Evolutionary conservation across 1,140 invertebrate genomes (phyloP).

Genomic region (Belonocnema kinseyi): DNA sequence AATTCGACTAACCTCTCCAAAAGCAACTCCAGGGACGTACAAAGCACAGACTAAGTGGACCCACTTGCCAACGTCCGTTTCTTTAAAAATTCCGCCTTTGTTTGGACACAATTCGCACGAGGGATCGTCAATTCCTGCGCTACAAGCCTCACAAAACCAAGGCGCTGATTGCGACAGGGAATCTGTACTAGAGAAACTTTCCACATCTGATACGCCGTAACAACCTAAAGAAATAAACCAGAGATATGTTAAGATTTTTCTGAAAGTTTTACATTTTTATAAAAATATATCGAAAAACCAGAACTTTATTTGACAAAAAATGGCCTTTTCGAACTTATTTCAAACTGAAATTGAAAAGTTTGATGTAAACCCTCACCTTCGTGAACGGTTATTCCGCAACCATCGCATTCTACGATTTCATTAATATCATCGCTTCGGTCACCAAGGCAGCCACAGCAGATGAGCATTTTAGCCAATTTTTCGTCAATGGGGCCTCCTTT

Average conservation of each 20-base stretch:
- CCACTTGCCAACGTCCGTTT: slow-evolving; percentile 97
- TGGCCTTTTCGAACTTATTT: not conserved
- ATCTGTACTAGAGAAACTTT: slow-evolving; percentile 91
- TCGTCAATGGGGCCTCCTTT: slow-evolving; percentile 68
- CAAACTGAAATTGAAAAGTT: not conserved
- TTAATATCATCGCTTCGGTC: slow-evolving; percentile 94
- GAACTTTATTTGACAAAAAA: slow-evolving; percentile 1
- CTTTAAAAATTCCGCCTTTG: slow-evolving; percentile 95
- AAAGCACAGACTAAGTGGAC: slow-evolving; percentile 98
- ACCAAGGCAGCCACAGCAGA: slow-evolving; percentile 95
- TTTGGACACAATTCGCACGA: slow-evolving; percentile 91
- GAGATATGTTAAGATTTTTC: slow-evolving; percentile 30
- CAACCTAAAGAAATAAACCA: slow-evolving; percentile 79
- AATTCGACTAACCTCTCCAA: slow-evolving; percentile 93
- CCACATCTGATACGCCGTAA: slow-evolving; percentile 95
- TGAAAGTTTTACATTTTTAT: not conserved
- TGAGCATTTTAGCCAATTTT: slow-evolving; percentile 78
- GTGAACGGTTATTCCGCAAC: slow-evolving; percentile 96
- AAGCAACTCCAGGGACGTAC: slow-evolving; percentile 97
- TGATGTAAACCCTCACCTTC: slow-evolving; percentile 81
- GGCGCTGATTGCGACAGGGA: slow-evolving; percentile 96
- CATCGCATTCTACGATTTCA: slow-evolving; percentile 98
- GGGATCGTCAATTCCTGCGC: slow-evolving; percentile 90
- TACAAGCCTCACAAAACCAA: slow-evolving; percentile 99
- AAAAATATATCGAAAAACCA: not conserved